These are phyloP conservation scores for Hemicentrotus pulcherrimus DNA, from an alignment of 35 echinoderm and acorn worm species.

Conservation along the genomic window DNA sequence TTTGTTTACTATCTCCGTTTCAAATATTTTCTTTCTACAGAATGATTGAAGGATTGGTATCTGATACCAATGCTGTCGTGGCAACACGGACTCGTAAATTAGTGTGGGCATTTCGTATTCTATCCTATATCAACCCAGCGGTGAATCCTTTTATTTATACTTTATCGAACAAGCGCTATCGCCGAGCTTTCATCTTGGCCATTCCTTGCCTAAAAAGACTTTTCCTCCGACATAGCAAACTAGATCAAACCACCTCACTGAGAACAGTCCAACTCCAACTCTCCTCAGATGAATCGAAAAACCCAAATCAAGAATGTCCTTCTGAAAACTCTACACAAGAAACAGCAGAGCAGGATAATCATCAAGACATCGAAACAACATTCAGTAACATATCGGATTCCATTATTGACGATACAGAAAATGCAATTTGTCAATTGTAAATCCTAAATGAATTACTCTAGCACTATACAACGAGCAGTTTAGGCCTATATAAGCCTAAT, in stretches of 20 bases:
- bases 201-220: conserved; percentile 44
- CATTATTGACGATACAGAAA: no score
- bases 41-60: conserved; percentile 14
- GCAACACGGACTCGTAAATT: not conserved
- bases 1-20: conserved; percentile 46
- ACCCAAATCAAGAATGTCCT: not conserved
- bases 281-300: not conserved
- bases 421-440: no score
- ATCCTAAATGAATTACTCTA: no score
- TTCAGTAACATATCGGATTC: no score
- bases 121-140: conserved; percentile 63
- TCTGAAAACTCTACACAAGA: not conserved
- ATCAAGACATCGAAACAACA: no score
- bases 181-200: conserved; percentile 56
- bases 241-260: not conserved
- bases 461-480: no score
- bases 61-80: not conserved
- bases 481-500: no score
- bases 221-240: not conserved
- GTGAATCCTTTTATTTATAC: conserved; percentile 73
- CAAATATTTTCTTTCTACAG: conserved; percentile 23
- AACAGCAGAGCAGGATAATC: no score
- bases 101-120: conserved; percentile 39
- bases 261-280: not conserved
- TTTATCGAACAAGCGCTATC: conserved; percentile 52